Conservation (phyloP, 2,888 invertebrate genomes). For the Neocrepidodera transversa region DNA sequence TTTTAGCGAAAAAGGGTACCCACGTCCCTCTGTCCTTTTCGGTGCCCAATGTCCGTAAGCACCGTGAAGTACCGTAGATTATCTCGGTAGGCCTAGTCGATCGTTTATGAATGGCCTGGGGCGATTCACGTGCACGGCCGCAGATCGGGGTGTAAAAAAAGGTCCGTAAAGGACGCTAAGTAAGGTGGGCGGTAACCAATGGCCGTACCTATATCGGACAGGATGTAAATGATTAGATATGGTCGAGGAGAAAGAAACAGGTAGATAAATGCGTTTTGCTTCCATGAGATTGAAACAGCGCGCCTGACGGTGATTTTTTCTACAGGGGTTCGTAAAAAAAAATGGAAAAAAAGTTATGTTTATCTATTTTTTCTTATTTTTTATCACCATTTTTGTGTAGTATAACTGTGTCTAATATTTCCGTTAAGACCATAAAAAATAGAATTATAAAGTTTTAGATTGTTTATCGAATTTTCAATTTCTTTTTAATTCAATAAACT, state of each 20-base stretch:
- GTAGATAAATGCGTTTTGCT: conserved; percentile 21
- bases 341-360: too few relatives aligned
- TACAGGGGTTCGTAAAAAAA: background rate
- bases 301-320: conserved; percentile 1
- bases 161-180: conserved; percentile 50
- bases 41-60: background rate
- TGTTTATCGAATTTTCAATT: too few relatives aligned
- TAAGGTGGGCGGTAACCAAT: conserved; percentile 51
- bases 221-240: conserved; percentile 58
- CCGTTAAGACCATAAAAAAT: too few relatives aligned
- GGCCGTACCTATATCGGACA: conserved; percentile 47
- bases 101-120: conserved; percentile 52
- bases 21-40: background rate
- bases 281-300: background rate
- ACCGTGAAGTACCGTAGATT: conserved; percentile 35
- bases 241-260: conserved; percentile 43
- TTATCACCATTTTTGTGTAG: too few relatives aligned
- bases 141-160: conserved; percentile 54
- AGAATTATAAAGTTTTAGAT: too few relatives aligned
- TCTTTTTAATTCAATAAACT: too few relatives aligned
- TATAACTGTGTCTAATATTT: too few relatives aligned
- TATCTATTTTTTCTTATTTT: too few relatives aligned
- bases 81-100: conserved; percentile 40
- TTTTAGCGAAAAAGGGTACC: conserved; percentile 27
- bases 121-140: conserved; percentile 60